Evolutionary conservation across 2,797 vertebrate species (phyloP), one percentile per base, ranked within the genome.

Genomic region (Peromyscus aztecus): DNA sequence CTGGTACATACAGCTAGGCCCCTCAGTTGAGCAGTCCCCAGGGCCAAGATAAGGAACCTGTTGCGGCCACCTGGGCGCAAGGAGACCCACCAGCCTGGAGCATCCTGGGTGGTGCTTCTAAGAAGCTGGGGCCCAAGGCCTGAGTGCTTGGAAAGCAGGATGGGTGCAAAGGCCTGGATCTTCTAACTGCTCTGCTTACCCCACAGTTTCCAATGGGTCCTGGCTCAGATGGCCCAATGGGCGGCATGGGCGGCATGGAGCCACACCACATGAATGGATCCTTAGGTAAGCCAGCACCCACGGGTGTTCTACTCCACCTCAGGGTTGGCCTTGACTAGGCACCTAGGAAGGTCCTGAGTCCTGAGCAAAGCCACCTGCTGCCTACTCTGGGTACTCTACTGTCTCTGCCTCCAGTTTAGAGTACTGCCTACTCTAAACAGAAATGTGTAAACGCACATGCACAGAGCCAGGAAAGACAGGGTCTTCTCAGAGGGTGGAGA

Each of bases 191-290:
- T 37, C 46, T 97, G 37, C 37, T 96, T 93, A 52, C 92, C 73
- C 46, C 0, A 0, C 98, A 99, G 99, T 99, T 99, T 98, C 99
- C 99, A 0, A 99, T 99, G 99, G 99, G 99, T 91, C 99, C 99
- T 0, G 99, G 99, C 98, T 99, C 99, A 1, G 99, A 99, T 2
- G 99, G 99, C 96, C 99, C 99, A 2, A 99, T 99, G 99, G 99
- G 99, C 17, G 99, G 99, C 96, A 99, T 99, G 99, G 99, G 99
- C 0, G 99, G 99, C 97, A 99, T 99, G 99, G 99, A 99, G 98
- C 99, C 99, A 93, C 99, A 99, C 98, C 99, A 99, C 99, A 99
- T 99, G 99, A 99, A 99, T 34, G 99, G 99, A 98, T 99, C 99
- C 0, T 99, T 99, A 99, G 99, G 99, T 99, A 99, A 99, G 98